phyloP scores from a whole-genome alignment of 2,888 invertebrate genomes.

The Tenthredo livida region DNA sequence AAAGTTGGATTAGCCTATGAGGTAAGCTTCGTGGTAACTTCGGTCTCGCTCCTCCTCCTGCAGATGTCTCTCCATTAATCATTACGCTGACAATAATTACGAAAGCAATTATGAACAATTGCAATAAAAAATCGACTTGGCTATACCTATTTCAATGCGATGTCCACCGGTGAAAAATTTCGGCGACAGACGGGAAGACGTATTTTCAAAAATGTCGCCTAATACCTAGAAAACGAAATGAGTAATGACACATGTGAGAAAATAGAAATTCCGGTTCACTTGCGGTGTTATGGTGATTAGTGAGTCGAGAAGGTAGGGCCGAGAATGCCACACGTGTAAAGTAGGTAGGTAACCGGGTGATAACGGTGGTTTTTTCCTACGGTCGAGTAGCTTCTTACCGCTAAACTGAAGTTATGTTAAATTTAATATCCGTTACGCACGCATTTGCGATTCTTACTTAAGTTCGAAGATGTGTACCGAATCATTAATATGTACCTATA shows the following conservation, averaged over 20 bases:
- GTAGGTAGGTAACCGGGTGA: conserved; percentile 66
- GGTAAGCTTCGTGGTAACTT: background rate
- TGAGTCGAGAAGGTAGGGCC: conserved; percentile 40
- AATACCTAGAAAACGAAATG: background rate
- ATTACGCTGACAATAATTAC: background rate
- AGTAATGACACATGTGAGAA: background rate
- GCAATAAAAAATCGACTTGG: background rate
- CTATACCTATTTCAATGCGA: background rate
- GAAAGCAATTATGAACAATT: background rate
- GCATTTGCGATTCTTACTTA: conserved; percentile 20
- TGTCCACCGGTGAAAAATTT: background rate
- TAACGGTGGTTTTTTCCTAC: conserved; percentile 72
- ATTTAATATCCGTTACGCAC: conserved; percentile 35
- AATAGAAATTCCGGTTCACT: conserved; percentile 32
- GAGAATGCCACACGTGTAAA: conserved; percentile 71
- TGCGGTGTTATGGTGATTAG: conserved; percentile 40
- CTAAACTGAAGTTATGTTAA: conserved; percentile 34
- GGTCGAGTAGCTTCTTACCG: conserved; percentile 61
- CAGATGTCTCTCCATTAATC: background rate
- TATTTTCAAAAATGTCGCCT: background rate
- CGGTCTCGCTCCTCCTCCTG: background rate
- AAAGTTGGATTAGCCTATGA: conserved; percentile 37
- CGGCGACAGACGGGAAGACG: background rate
- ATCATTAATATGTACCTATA: background rate
- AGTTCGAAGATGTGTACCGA: background rate